Evolutionary conservation across 2,888 invertebrate species (phyloP).

Genomic region (Alloplasta piceator): DNA sequence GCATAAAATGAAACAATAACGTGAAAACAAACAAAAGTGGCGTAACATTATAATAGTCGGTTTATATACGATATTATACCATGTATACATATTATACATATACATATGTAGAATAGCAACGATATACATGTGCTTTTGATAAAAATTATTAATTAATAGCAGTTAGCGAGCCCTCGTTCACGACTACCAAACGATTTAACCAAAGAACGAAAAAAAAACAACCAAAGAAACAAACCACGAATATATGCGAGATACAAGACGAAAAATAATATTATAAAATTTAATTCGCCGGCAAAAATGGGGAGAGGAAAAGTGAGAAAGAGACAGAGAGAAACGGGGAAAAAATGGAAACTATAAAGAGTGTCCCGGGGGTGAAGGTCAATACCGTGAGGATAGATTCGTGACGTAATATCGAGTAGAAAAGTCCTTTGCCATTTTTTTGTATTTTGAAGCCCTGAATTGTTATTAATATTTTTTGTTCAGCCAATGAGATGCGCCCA

Average conservation of each 20-base stretch:
- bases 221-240: constrained; percentile 42
- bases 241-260: constrained; percentile 41
- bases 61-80: constrained; percentile 76
- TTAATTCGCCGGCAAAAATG: constrained; percentile 45
- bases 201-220: constrained; percentile 47
- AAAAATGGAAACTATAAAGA: constrained; percentile 25
- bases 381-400: too few relatives aligned
- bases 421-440: too few relatives aligned
- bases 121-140: constrained; percentile 82
- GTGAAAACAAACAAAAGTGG: constrained; percentile 64
- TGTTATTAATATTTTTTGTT: too few relatives aligned
- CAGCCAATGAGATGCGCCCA: too few relatives aligned
- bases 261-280: constrained; percentile 43
- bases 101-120: constrained; percentile 78
- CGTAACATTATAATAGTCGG: constrained; percentile 71
- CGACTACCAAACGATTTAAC: constrained; percentile 66
- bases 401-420: too few relatives aligned
- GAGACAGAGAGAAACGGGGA: constrained; percentile 9
- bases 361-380: too few relatives aligned
- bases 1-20: constrained; percentile 68
- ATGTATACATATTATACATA: constrained; percentile 77
- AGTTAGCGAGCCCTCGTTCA: constrained; percentile 75
- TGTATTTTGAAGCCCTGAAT: too few relatives aligned
- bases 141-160: constrained; percentile 80
- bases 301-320: constrained; percentile 6